Percentiles rank a stretch among this genome's conserved stretches.
Conservation (phyloP, 2,888 invertebrate species). For the Psylliodes chrysocephalus region DNA sequence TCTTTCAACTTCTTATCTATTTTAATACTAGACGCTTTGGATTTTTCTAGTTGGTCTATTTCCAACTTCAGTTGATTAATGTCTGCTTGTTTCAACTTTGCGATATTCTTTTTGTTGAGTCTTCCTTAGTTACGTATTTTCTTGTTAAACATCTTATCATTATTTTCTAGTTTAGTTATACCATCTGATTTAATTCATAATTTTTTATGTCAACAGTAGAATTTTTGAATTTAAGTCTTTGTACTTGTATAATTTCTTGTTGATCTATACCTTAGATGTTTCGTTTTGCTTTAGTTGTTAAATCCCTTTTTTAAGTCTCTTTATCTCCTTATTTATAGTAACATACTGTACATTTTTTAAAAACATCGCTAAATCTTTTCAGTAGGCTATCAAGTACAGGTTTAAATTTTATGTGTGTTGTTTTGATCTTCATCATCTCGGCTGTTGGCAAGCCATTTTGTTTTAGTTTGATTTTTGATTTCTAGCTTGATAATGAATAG, state of each 20-base stretch:
- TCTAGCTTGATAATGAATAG: no score
- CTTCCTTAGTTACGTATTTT: background rate
- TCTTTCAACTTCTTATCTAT: background rate
- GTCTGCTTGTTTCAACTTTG: background rate
- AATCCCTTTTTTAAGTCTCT: background rate
- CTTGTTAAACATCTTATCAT: background rate
- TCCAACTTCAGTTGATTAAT: background rate
- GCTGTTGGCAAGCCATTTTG: no score
- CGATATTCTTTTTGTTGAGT: background rate
- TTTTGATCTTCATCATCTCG: no score
- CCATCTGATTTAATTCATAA: background rate
- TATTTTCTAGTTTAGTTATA: background rate
- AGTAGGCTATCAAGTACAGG: no score
- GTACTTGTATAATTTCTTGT: background rate
- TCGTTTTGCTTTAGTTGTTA: background rate
- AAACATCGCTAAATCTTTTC: no score
- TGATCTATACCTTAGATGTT: background rate
- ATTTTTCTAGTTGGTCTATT: slow-evolving; percentile 1
- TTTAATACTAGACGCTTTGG: background rate
- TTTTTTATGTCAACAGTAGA: background rate
- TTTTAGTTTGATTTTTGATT: no score
- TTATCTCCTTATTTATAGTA: background rate
- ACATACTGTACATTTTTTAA: no score
- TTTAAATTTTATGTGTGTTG: no score
- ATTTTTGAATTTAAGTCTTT: background rate